Base-by-base conservation (phyloP, 2,113 vertebrate species). In the Eudyptes chrysolophus region DNA sequence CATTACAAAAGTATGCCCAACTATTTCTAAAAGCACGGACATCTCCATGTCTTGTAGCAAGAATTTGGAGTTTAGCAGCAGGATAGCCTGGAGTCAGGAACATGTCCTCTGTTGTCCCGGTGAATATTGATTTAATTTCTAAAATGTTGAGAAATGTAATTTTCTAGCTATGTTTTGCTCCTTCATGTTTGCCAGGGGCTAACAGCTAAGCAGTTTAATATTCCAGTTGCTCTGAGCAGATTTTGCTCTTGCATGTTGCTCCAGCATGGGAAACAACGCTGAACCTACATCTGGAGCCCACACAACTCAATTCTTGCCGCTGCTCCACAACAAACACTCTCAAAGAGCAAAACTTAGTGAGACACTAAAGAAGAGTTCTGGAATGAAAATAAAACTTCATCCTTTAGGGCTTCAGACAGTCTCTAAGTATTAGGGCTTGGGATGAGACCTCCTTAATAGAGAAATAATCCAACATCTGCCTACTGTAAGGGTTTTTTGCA, bases 401-500 rank as follows among this genome's bases (percentile, higher is more conserved):
- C 48, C 34, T 91, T 92, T 76, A 87, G 80, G 52, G 19, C 49
- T 94, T 81, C 84, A 95, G 54, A 72, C 61, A 85, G 70, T 58
- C 70, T 92, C 36, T 80, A 87, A 94, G 40, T 80, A 80, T 66
- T 55, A 82, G 46, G 70, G 30, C 2, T 91, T 95, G 91, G 49
- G 40, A 79, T 91, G 88, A 94, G 55, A 44, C 65, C 3, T 75
- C 72, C 68, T 86, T 88, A 92, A 86, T 54, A 78, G 83, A 90
- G 34, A 95, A 93, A 60, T 89, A 91, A 93, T 83, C 74, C 80
- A 84, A 91, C 92, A 91, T 92, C 80, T 96, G 84, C 84, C 89
- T 85, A 87, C 91, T 89, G 80, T 83, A 84, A 86, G 32, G 44
- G 10, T 1, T 54, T 96, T 92, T 96, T 95, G 40, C 92, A 95